These are phyloP conservation scores for Fragum fragum DNA, from an alignment of 2,888 invertebrate genomes.

Conservation along the genomic window DNA sequence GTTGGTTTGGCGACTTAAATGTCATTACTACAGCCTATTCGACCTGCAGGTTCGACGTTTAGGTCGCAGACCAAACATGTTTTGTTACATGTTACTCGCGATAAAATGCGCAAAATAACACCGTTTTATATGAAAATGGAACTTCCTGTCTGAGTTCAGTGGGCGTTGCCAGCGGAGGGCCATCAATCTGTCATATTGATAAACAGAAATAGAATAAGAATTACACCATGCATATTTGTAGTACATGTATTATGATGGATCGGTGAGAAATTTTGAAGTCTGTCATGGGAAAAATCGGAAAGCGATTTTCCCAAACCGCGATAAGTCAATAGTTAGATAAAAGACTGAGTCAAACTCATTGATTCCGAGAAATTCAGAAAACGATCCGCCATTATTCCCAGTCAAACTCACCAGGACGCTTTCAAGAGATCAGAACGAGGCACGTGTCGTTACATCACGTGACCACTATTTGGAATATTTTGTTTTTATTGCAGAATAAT, in stretches of 20 bases:
- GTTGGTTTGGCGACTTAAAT: too few species aligned
- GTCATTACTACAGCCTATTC: too few species aligned
- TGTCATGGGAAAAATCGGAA: conserved; percentile 26
- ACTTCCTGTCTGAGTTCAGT: too few species aligned
- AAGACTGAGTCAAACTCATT: conserved; percentile 20
- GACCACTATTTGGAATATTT: conserved; percentile 22
- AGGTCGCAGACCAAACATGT: too few species aligned
- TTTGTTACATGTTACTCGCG: too few species aligned
- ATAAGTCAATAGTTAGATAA: conserved; percentile 34
- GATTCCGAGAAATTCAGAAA: conserved; percentile 32
- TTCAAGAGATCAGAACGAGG: conserved; percentile 25
- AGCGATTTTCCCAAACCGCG: conserved; percentile 30
- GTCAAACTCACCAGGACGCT: conserved; percentile 18
- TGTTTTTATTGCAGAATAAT: conserved; percentile 25
- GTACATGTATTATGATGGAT: neutral
- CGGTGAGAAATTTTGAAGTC: neutral
- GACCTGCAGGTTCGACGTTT: too few species aligned
- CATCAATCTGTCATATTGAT: too few species aligned
- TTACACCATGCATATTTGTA: too few species aligned
- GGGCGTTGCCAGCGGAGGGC: too few species aligned
- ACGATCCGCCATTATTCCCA: conserved; percentile 29
- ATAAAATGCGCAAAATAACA: too few species aligned
- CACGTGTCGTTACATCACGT: conserved; percentile 24
- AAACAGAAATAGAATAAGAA: too few species aligned
- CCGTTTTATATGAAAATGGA: too few species aligned